These are phyloP conservation scores for Acyrthosiphon pisum DNA, from an alignment of 1,140 invertebrate genomes.

Conservation along the genomic window DNA sequence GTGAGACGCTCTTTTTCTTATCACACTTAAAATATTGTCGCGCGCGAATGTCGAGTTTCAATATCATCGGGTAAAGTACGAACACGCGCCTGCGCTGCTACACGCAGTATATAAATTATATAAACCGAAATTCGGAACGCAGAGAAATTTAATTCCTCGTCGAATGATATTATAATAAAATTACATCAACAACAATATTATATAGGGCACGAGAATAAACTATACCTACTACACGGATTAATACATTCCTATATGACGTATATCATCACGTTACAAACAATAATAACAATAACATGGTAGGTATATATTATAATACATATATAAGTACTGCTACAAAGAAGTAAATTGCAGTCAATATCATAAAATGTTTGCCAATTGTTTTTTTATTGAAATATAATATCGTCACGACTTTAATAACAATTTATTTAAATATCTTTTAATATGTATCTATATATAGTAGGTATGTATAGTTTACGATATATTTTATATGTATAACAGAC, in stretches of 20 bases:
- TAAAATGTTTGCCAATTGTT: not conserved
- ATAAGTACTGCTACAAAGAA: not conserved
- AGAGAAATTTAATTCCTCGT: not conserved
- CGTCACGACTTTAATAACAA: slow-evolving; percentile 1
- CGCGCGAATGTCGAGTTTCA: slow-evolving; percentile 26
- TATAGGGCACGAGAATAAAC: not conserved
- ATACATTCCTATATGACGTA: not conserved
- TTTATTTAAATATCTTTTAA: not conserved
- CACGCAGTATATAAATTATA: not conserved
- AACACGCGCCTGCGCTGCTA: not conserved
- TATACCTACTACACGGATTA: not conserved
- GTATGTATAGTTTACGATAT: too few species aligned
- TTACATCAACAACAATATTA: not conserved
- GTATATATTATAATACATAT: not conserved
- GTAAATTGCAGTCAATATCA: not conserved
- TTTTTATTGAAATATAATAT: not conserved
- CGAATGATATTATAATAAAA: not conserved
- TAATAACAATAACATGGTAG: not conserved
- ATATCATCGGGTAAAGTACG: not conserved
- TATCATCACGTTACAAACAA: not conserved
- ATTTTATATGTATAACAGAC: not conserved
- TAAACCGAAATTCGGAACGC: not conserved
- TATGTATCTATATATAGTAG: not conserved
- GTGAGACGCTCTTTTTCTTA: not conserved
- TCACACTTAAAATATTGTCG: slow-evolving; percentile 8